Evolutionary conservation across 2,888 invertebrate species (phyloP).

Genomic region (Tinea pellionella): DNA sequence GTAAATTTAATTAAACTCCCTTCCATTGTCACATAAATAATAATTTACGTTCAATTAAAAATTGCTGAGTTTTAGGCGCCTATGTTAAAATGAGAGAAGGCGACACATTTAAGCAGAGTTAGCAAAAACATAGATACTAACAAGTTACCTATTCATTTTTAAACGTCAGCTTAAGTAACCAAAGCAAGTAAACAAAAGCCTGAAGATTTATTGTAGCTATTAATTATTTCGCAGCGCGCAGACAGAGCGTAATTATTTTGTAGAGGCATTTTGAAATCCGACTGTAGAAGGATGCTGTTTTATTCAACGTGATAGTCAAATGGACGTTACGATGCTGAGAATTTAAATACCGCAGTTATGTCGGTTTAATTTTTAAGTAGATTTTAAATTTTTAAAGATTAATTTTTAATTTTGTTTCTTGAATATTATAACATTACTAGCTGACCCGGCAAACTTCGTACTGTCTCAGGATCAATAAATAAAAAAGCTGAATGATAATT

Average conservation of each 20-base stretch:
- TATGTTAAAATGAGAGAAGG: background rate
- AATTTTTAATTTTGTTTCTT: background rate
- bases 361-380: background rate
- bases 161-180: slow-evolving; percentile 14
- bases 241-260: slow-evolving; percentile 28
- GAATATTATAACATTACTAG: too few relatives aligned
- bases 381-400: background rate
- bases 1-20: background rate
- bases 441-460: too few relatives aligned
- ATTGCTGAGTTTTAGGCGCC: background rate
- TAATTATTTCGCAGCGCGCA: slow-evolving; percentile 39
- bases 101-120: background rate
- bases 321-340: slow-evolving; percentile 1
- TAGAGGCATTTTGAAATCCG: slow-evolving; percentile 15
- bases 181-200: slow-evolving; percentile 33
- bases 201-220: slow-evolving; percentile 36
- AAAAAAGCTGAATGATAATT: too few relatives aligned
- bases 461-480: too few relatives aligned
- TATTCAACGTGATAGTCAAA: slow-evolving; percentile 7
- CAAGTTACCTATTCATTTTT: slow-evolving; percentile 13
- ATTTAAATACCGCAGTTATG: background rate
- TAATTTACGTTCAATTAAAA: slow-evolving; percentile 3
- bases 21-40: slow-evolving; percentile 1
- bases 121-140: slow-evolving; percentile 5
- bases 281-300: slow-evolving; percentile 9